Conservation (phyloP, 1,140 invertebrate genomes). For the Drosophila nasuta region DNA sequence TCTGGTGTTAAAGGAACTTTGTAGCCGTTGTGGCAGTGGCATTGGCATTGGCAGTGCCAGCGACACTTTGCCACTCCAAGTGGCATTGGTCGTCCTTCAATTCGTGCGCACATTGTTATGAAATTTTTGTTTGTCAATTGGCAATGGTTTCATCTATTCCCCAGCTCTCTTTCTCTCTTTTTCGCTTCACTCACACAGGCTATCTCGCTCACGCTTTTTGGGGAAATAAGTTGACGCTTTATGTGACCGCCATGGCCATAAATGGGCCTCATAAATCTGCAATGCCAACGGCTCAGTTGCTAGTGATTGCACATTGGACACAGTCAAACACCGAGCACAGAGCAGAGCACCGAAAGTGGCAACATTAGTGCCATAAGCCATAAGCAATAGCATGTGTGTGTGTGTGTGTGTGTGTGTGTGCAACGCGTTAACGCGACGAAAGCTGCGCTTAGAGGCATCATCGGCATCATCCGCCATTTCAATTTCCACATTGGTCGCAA, state of each 20-base stretch:
- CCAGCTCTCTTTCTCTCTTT: neutral
- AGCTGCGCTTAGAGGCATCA: slow-evolving; percentile 64
- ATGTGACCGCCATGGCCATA: slow-evolving; percentile 25
- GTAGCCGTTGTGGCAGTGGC: slow-evolving; percentile 11
- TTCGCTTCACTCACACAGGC: neutral
- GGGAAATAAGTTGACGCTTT: slow-evolving; percentile 13
- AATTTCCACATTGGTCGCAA: slow-evolving; percentile 49
- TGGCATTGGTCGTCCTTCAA: slow-evolving; percentile 30
- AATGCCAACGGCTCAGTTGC: slow-evolving; percentile 30
- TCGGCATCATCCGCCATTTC: slow-evolving; percentile 55
- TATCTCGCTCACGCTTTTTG: neutral
- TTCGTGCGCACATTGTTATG: slow-evolving; percentile 38
- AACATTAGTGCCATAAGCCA: slow-evolving; percentile 49
- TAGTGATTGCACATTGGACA: slow-evolving; percentile 42
- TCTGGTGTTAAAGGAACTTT: slow-evolving; percentile 32
- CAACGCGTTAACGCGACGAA: slow-evolving; percentile 68
- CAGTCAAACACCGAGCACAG: slow-evolving; percentile 12
- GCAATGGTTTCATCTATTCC: slow-evolving; percentile 17
- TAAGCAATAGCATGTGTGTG: slow-evolving; percentile 33
- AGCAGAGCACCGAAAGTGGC: slow-evolving; percentile 35
- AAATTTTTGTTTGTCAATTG: slow-evolving; percentile 48
- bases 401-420: slow-evolving; percentile 36
- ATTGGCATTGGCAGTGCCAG: neutral
- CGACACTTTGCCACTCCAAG: slow-evolving; percentile 24
- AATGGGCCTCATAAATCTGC: slow-evolving; percentile 50